Evolutionary conservation across 2,888 invertebrate genomes (phyloP), one percentile per base, ranked within the genome.

Genomic region (Xylota sylvarum): DNA sequence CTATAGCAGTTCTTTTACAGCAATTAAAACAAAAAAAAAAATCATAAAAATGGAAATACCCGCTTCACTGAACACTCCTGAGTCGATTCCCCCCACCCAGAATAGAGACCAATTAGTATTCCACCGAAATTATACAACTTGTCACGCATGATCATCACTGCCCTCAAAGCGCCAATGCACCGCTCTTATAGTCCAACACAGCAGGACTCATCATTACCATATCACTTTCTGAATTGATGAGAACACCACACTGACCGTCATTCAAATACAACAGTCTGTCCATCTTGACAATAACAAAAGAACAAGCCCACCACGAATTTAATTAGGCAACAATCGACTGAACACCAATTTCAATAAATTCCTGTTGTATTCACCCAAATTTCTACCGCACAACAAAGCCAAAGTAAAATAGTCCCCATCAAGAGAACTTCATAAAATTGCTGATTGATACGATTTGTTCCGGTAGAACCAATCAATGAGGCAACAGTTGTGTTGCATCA

Each of bases 381-480:
- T 65, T 77, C 52, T 72, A 78, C 73, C 82, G 72, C 72, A 76
- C 81, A 77, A 52, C 78, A 40, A 67, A 64, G 17, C 27, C 12
- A 55, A 55, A 70, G 56, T 35, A 23, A 46, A 46, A 62, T 6
- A 46, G 12, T 58, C 70, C 58, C 50, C 46, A n/a, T 10, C 58
- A 46, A 73, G 32, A 74, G 50, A 55, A 55, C 77, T 70, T 72
- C 81, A 86, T 86, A 72, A 86, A 77, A 43, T 48, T 9, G 77
- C 72, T 86, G 86, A 86, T 86, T 77, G 86, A 86, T 86, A 72
- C 86, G 64, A 86, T 86, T 81, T 72, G 86, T 82, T 86, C 81
- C 82, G 82, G 86, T 77, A 55, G 84, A 84, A 69, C 35, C 48
- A 62, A 84, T 84, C 80, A 64, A 77, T 77, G 77, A 60, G 32